Evolutionary conservation across 2,797 vertebrate species (phyloP), one percentile per base, ranked within the genome.

Genomic region (Vultur gryphus): DNA sequence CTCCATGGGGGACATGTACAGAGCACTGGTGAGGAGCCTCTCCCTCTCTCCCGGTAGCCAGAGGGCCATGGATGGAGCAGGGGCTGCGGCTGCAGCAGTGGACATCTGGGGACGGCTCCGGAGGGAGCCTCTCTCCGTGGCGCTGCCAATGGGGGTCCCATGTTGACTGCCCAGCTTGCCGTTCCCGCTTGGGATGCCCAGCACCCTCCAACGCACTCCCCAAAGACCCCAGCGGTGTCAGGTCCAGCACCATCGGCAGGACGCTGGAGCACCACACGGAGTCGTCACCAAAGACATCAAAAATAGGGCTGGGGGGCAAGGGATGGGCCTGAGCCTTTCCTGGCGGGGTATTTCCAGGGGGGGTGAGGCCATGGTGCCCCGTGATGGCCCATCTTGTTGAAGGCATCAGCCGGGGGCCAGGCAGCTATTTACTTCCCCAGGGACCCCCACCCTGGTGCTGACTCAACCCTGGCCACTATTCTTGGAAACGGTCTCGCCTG

Each of bases 121-220:
- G 52, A n/a, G 54, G 57, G 39, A 73, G 33, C 21, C 26, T 83
- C 23, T 83, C 21, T 9, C 6, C 9, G 0, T 15, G 3, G 17
- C 0, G 0, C 39, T 46, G 52, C 35, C 52, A 7, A 35, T 41
- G 17, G 67, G 5, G 3, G 7, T 85, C 43, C 55, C 3, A 0
- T n/a, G 7, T 48, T 57, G 43, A 70, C 31, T 0, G 0, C 29
- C 19, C 29, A 85, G 25, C 41, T 62, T 49, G 23, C 18, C 54
- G 33, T 62, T 64, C 1, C 1, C 14, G 1, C 28, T 70, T 77
- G 59, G 58, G 54, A 67, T 52, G 35, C 11, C 46, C 5, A 5
- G 18, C 1, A 4, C 33, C 16, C 23, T 82, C 43, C 55, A 46
- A 10, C 3, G 6, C 1, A 9, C 3, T 8, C 31, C 33, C 12